phyloP scores from a whole-genome alignment of 2,888 invertebrate genomes.

The Nebria salina region DNA sequence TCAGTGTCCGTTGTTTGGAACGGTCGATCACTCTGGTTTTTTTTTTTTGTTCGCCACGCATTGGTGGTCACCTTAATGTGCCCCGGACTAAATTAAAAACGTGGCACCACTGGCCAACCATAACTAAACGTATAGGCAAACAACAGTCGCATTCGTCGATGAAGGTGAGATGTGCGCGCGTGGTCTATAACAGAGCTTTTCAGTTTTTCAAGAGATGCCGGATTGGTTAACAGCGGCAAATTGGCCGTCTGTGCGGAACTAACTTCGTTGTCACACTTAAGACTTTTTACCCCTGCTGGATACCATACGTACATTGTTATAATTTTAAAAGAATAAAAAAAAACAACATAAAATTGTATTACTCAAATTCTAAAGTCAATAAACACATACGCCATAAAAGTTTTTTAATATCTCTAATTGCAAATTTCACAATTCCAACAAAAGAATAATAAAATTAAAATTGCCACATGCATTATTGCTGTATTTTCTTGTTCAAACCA shows the following conservation, averaged over 20 bases:
- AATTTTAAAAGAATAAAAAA: too few relatives aligned
- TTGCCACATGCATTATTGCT: too few relatives aligned
- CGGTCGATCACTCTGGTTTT: constrained; percentile 61
- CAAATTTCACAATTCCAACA: too few relatives aligned
- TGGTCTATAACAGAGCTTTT: neutral
- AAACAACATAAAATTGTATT: too few relatives aligned
- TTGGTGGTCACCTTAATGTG: constrained; percentile 49
- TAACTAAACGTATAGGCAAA: constrained; percentile 7
- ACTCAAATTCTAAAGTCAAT: too few relatives aligned
- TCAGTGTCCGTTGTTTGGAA: constrained; percentile 59
- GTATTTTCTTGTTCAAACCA: too few relatives aligned
- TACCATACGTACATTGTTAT: too few relatives aligned
- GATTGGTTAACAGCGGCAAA: constrained; percentile 24
- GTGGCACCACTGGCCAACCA: constrained; percentile 7
- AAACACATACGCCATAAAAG: too few relatives aligned
- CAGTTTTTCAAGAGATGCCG: neutral
- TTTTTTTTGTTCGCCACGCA: constrained; percentile 47
- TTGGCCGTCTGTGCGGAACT: constrained; percentile 21
- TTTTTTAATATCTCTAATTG: too few relatives aligned
- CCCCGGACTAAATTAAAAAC: constrained; percentile 28
- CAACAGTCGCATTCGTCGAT: constrained; percentile 33
- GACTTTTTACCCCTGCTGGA: neutral
- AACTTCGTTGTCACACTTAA: constrained; percentile 7
- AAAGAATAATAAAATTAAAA: too few relatives aligned
- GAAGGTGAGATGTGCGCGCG: constrained; percentile 12